phyloP scores from a whole-genome alignment of 2,797 vertebrate genomes.

The Atherinosoma microstoma region DNA sequence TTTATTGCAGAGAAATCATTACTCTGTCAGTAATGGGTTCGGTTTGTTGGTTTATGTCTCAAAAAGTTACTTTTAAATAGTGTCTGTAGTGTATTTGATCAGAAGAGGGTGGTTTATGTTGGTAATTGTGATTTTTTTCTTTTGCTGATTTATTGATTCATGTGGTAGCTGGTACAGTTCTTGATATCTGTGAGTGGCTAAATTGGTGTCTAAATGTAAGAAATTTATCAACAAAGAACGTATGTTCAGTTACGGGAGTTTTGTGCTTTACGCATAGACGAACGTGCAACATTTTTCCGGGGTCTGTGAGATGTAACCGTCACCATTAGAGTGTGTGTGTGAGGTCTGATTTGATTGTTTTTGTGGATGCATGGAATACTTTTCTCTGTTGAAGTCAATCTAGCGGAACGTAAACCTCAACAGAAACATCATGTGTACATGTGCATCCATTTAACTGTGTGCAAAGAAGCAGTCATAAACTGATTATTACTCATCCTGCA shows the following conservation, averaged over 20 bases:
- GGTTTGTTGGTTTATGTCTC: background rate
- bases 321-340: background rate
- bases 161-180: too few relatives aligned
- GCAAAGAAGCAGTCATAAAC: background rate
- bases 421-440: background rate
- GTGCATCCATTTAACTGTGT: background rate
- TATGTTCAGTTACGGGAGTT: background rate
- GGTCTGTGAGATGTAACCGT: background rate
- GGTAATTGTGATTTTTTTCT: background rate
- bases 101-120: background rate
- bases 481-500: background rate
- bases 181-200: background rate
- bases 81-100: background rate
- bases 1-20: background rate
- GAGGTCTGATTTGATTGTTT: background rate
- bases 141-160: background rate
- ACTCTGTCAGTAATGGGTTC: background rate
- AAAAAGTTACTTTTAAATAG: background rate
- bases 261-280: background rate
- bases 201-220: background rate
- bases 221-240: background rate
- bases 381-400: background rate
- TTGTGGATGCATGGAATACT: background rate
- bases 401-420: background rate
- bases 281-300: background rate